phyloP scores from a whole-genome alignment of 1,140 invertebrate genomes.

The Heliothis subflexa region DNA sequence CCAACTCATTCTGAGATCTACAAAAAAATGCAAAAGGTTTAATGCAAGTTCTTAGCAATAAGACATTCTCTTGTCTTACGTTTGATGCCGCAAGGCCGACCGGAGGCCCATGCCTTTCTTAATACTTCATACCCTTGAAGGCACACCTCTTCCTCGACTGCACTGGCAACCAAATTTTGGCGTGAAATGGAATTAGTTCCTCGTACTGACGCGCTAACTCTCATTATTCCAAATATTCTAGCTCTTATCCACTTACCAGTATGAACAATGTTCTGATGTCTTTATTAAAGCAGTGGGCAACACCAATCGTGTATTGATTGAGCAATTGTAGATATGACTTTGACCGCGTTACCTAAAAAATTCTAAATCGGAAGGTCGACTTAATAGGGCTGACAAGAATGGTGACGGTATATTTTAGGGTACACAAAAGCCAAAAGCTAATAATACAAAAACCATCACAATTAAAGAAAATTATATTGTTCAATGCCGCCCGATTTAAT shows the following conservation, averaged over 20 bases:
- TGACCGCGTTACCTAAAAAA: constrained; percentile 55
- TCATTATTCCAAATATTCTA: no score
- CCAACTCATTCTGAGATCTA: neutral
- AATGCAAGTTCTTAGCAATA: neutral
- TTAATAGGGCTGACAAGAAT: constrained; percentile 4
- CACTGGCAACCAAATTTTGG: no score
- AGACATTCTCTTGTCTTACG: constrained; percentile 4
- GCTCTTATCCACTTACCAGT: no score
- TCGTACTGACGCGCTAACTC: no score
- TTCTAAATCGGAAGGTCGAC: constrained; percentile 8
- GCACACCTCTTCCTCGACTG: neutral
- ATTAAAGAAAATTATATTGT: no score
- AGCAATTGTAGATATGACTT: constrained; percentile 32
- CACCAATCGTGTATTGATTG: constrained; percentile 3
- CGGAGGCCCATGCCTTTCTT: constrained; percentile 7
- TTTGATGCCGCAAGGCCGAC: constrained; percentile 6
- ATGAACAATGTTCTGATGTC: no score
- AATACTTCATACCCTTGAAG: neutral
- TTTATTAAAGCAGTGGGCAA: neutral
- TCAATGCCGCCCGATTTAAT: constrained; percentile 9
- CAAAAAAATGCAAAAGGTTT: neutral
- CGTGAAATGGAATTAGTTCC: no score
- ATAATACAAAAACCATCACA: no score
- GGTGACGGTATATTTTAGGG: neutral
- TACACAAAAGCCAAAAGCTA: neutral